Evolutionary conservation across 2,113 vertebrate genomes (phyloP), one percentile per base, ranked within the genome.

Genomic region (Ceyx cyanopectus): DNA sequence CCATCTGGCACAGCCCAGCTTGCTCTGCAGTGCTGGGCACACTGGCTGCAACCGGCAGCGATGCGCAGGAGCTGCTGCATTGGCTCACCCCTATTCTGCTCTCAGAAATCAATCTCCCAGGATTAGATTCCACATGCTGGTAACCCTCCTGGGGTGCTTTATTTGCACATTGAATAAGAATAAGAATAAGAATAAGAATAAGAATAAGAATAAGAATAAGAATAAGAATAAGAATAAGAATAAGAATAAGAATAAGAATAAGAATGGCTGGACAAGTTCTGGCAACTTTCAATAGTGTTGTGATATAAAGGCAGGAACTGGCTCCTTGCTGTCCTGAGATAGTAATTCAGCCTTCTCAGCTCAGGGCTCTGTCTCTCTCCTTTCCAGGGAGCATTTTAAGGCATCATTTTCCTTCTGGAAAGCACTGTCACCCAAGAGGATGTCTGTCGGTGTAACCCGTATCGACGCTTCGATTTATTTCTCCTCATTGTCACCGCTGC

Each of bases 251-350:
- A 34, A 43, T 37, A 85, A 89, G 11, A 85, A 74, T 29, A 37
- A 24, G 94, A 83, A 93, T 94, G 93, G 81, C 78, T 85, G 96
- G 92, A 89, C 96, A 86, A 94, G 95, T 95, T 95, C 93, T 89
- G 96, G 85, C 95, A 96, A 93, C 93, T 96, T 95, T 81, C 69
- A 40, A 13, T 56, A 94, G 63, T 32, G 26, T 85, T n/a, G 88
- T 73, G 95, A 92, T 92, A 81, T 61, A 51, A 80, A 61, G 95
- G 94, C 93, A 93, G 93, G 95, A 92, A 5, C 32, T 0, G 4
- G 22, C 63, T 65, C 51, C 74, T 37, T 1, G 48, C 85, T 65
- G 73, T 66, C 94, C 89, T 62, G 13, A 82, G 93, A 73, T 60
- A 93, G 80, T 70, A 85, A 91, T 89, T 87, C 56, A 50, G 40